Conservation (phyloP, 35 echinoderm and acorn worm genomes). For the Ophiothrix spiculata region DNA sequence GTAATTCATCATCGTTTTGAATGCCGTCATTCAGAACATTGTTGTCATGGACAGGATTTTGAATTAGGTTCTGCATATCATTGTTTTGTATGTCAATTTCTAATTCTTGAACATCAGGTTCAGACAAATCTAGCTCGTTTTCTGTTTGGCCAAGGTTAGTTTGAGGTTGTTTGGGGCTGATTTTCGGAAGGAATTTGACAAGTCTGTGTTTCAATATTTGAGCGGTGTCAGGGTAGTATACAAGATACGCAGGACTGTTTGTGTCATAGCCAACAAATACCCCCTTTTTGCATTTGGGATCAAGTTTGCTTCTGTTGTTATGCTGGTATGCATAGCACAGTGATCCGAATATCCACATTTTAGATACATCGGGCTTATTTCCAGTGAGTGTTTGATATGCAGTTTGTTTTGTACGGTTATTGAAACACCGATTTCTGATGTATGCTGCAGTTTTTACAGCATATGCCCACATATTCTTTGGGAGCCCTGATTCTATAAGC, state of each 20-base stretch:
- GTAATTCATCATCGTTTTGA: too few species aligned
- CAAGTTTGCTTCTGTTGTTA: conserved; percentile 30
- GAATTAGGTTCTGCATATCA: too few species aligned
- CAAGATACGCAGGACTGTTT: conserved; percentile 53
- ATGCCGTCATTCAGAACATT: too few species aligned
- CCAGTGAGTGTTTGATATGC: conserved; percentile 35
- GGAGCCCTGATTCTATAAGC: conserved; percentile 27
- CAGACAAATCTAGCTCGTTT: too few species aligned
- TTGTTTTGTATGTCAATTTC: too few species aligned
- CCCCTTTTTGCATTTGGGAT: conserved; percentile 42
- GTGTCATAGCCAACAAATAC: conserved; percentile 52
- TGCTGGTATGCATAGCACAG: conserved; percentile 39
- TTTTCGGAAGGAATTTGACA: conserved; percentile 8
- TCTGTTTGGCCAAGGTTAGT: too few species aligned
- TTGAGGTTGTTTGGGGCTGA: too few species aligned
- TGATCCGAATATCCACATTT: conserved; percentile 38
- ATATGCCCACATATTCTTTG: conserved; percentile 14
- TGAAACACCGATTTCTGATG: conserved; percentile 39
- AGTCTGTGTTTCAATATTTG: conserved; percentile 32
- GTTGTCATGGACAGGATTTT: too few species aligned
- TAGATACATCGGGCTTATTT: conserved; percentile 24
- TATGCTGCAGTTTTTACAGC: conserved; percentile 18
- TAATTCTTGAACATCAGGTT: too few species aligned
- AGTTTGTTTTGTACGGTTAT: conserved; percentile 19
- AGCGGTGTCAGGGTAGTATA: conserved; percentile 40